A percentile compares a stretch with the other conserved stretches of the same genome.
phyloP scores from a whole-genome alignment of 2,888 invertebrate species.

The Cerastis leucographa region DNA sequence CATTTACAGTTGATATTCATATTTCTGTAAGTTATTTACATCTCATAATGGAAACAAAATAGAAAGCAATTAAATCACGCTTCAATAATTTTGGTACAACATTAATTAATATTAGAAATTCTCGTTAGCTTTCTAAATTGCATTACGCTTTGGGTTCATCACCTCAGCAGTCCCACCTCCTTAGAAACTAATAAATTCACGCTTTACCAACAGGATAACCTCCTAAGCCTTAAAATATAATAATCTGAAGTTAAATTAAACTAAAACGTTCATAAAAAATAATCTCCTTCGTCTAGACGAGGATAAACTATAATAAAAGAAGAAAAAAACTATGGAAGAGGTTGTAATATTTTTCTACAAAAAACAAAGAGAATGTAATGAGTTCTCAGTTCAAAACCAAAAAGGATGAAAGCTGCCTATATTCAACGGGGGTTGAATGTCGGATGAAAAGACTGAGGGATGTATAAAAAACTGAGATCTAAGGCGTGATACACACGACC shows the following conservation, averaged over 20 bases:
- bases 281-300: slow-evolving; percentile 11
- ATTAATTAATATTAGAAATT: slow-evolving; percentile 1
- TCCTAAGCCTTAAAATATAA: slow-evolving; percentile 24
- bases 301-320: neutral
- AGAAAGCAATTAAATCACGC: neutral
- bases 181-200: neutral
- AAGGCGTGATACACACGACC: neutral
- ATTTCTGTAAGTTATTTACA: neutral
- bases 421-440: neutral
- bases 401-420: neutral
- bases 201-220: neutral
- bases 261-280: slow-evolving; percentile 27
- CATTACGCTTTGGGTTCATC: neutral
- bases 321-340: neutral
- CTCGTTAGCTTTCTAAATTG: neutral
- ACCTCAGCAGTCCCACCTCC: neutral
- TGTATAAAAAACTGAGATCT: neutral
- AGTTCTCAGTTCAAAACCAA: neutral
- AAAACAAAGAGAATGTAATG: neutral
- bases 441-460: slow-evolving; percentile 1
- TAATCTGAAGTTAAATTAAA: neutral
- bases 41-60: neutral
- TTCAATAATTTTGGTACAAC: slow-evolving; percentile 13
- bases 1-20: neutral
- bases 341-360: neutral